Evolutionary conservation across 92 coral and sea anemone genomes (phyloP).

Genomic region (Scolanthus callimorphus): DNA sequence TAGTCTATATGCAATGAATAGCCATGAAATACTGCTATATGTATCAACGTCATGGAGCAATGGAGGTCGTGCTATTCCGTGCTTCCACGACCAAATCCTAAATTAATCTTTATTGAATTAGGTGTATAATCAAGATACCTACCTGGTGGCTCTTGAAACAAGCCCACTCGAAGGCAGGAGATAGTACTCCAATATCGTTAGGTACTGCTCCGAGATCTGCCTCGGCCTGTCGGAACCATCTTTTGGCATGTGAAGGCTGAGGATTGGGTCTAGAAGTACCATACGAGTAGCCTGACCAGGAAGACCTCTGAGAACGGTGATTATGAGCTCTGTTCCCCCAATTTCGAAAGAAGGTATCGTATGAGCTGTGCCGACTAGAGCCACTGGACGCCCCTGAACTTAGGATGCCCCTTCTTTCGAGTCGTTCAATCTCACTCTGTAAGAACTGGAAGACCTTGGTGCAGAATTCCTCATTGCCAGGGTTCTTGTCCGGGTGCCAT

Average conservation of each 20-base stretch:
- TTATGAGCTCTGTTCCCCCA: conserved; percentile 16
- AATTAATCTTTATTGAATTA: too few species aligned
- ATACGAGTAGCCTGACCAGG: neutral
- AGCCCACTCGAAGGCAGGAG: conserved; percentile 56
- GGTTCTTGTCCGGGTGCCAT: conserved; percentile 65
- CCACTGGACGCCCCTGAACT: neutral
- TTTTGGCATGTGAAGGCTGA: conserved; percentile 66
- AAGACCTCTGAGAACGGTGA: conserved; percentile 13
- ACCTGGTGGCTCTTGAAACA: conserved; percentile 88
- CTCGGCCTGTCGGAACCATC: conserved; percentile 76
- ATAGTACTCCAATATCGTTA: conserved; percentile 13
- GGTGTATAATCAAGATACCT: too few species aligned
- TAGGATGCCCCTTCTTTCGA: conserved; percentile 14
- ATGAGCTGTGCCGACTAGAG: neutral
- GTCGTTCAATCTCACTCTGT: conserved; percentile 25
- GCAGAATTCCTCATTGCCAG: conserved; percentile 36
- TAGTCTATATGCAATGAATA: too few species aligned
- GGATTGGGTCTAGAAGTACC: conserved; percentile 31
- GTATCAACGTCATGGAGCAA: too few species aligned
- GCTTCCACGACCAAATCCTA: too few species aligned
- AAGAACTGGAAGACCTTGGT: conserved; percentile 37
- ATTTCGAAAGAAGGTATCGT: neutral
- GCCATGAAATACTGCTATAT: too few species aligned
- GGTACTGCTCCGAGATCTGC: conserved; percentile 55
- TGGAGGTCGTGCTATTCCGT: too few species aligned